Conservation (phyloP, 2,113 vertebrate genomes). For the Ictalurus punctatus region DNA sequence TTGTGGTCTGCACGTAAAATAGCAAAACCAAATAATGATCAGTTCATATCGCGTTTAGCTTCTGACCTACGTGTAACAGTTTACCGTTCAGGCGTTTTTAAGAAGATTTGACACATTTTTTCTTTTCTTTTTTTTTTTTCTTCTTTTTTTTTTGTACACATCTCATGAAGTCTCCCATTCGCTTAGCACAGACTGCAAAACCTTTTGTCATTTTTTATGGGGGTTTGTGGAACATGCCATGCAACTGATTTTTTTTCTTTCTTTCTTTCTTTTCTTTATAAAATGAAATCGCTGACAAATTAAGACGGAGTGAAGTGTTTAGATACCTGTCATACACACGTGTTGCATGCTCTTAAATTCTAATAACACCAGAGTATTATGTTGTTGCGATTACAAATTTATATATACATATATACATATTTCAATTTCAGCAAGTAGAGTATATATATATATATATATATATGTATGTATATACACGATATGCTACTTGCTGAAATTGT, state of each 20-base stretch:
- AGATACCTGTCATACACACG: conserved; percentile 40
- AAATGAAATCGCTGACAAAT: not conserved
- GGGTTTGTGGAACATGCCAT: not conserved
- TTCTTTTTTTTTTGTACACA: not conserved
- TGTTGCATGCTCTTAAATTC: conserved; percentile 18
- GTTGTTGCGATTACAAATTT: not conserved
- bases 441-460: not conserved
- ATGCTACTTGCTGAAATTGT: conserved; percentile 29
- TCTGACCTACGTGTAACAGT: not conserved
- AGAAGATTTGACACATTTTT: not conserved
- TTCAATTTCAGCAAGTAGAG: too few relatives aligned
- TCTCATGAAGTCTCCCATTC: not conserved
- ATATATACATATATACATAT: not conserved
- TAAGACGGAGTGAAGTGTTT: conserved; percentile 42
- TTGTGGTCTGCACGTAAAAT: not conserved
- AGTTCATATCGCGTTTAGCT: not conserved
- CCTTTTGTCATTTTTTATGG: not conserved
- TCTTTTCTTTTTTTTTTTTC: too few relatives aligned
- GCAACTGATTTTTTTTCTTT: not conserved
- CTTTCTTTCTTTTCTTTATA: not conserved
- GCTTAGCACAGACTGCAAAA: not conserved
- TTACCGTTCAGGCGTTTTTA: not conserved
- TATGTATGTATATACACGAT: not conserved
- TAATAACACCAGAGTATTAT: conserved; percentile 34
- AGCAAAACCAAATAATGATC: not conserved